These are phyloP conservation scores for Phalacrocorax brasilianus DNA, from an alignment of 2,113 vertebrate genomes.

Conservation along the genomic window DNA sequence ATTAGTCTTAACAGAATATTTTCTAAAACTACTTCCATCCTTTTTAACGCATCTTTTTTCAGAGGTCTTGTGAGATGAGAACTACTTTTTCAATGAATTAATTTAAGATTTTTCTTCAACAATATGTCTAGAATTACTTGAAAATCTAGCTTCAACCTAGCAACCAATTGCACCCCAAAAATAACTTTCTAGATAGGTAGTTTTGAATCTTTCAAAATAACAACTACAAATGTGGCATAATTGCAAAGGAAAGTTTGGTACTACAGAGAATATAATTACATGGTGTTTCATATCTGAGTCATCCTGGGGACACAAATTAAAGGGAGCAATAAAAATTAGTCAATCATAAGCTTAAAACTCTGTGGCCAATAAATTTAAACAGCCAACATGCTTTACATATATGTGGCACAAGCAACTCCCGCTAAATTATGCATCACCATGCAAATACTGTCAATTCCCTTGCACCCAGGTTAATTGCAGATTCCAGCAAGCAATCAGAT, in stretches of 20 bases:
- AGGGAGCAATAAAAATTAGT: conserved; percentile 15
- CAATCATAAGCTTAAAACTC: conserved; percentile 9
- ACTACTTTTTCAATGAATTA: neutral
- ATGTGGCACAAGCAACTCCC: neutral
- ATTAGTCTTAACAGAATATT: neutral
- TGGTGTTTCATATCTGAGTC: conserved; percentile 4
- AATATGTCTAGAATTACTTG: neutral
- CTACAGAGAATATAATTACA: conserved; percentile 5
- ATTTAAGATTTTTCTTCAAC: neutral
- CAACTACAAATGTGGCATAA: conserved; percentile 1
- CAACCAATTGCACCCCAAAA: neutral
- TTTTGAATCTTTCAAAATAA: neutral
- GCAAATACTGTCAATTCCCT: conserved; percentile 5
- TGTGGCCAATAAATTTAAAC: neutral
- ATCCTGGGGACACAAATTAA: conserved; percentile 8
- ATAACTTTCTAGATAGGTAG: conserved; percentile 16
- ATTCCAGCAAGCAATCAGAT: conserved; percentile 44
- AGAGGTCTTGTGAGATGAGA: neutral
- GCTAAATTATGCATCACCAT: conserved; percentile 26
- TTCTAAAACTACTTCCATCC: neutral
- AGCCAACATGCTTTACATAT: neutral
- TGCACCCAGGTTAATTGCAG: conserved; percentile 20
- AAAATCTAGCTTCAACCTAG: neutral
- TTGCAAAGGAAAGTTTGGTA: conserved; percentile 2
- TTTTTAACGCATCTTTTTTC: neutral